Evolutionary conservation across 2,113 vertebrate species (phyloP).

Genomic region (Alectura lathami): DNA sequence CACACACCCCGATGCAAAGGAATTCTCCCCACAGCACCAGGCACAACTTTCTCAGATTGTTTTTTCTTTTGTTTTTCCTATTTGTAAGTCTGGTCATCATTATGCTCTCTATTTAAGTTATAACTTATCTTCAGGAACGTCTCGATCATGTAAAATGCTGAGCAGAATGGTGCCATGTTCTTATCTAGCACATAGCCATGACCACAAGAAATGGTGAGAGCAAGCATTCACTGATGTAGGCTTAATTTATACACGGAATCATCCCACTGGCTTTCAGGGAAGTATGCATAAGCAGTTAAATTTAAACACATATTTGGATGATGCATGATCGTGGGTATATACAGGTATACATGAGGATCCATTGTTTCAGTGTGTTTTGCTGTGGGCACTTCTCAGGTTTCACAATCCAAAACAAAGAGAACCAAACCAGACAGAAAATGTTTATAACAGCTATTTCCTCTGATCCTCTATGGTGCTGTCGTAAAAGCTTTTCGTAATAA

Average conservation of each 20-base stretch:
- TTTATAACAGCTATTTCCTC: not conserved
- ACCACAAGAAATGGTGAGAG: not conserved
- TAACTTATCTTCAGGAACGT: not conserved
- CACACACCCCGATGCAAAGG: not conserved
- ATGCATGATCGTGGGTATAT: not conserved
- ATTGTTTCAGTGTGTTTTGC: not conserved
- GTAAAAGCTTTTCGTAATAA: not conserved
- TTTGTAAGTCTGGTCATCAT: not conserved
- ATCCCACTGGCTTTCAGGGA: not conserved
- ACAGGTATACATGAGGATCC: not conserved
- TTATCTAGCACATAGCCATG: not conserved
- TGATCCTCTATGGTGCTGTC: not conserved
- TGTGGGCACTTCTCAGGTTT: not conserved
- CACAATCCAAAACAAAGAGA: not conserved
- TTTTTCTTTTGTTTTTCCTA: not conserved
- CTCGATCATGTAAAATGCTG: not conserved
- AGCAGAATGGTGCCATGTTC: accelerated
- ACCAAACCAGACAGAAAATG: not conserved
- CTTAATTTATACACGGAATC: not conserved
- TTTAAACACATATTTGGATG: not conserved
- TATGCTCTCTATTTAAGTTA: not conserved
- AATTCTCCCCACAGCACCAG: not conserved
- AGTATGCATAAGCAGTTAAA: not conserved
- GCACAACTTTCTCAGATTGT: not conserved
- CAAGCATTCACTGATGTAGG: not conserved